Percentiles rank a stretch among this genome's conserved stretches.
phyloP scores from a whole-genome alignment of 2,113 vertebrate species.

The Ameiurus melas region DNA sequence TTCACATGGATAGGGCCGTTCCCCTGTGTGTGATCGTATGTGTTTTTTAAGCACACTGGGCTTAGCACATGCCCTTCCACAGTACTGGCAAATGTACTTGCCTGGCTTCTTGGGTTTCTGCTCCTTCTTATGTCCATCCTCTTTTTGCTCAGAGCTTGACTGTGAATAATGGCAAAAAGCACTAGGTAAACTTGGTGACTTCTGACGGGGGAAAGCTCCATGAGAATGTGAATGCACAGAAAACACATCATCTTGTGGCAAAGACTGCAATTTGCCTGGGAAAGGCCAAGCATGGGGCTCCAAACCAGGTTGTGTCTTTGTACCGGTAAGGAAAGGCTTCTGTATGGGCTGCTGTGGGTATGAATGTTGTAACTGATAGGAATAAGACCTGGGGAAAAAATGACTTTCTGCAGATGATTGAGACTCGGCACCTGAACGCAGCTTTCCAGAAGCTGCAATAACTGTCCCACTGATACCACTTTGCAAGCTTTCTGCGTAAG shows the following conservation, averaged over 20 bases:
- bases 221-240: constrained; percentile 85
- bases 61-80: constrained; percentile 96
- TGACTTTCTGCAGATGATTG: constrained; percentile 84
- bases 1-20: constrained; percentile 92
- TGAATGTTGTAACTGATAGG: constrained; percentile 84
- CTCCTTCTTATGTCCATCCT: constrained; percentile 92
- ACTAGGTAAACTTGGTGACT: constrained; percentile 86
- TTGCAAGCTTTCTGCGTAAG: constrained; percentile 82
- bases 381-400: constrained; percentile 78
- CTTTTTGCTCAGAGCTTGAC: constrained; percentile 83
- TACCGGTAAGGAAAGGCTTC: constrained; percentile 84
- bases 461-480: constrained; percentile 67
- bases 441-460: constrained; percentile 78
- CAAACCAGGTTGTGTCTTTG: constrained; percentile 87
- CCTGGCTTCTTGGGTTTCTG: constrained; percentile 97
- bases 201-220: constrained; percentile 85
- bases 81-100: constrained; percentile 97
- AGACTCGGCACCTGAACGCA: constrained; percentile 75
- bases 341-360: constrained; percentile 91
- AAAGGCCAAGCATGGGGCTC: constrained; percentile 91
- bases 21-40: constrained; percentile 96
- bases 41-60: constrained; percentile 98
- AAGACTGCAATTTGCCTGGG: constrained; percentile 81
- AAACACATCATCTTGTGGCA: constrained; percentile 89
- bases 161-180: constrained; percentile 90